Base-by-base conservation (phyloP, 1,140 invertebrate species). In the Aphelenchoides fujianensis region DNA sequence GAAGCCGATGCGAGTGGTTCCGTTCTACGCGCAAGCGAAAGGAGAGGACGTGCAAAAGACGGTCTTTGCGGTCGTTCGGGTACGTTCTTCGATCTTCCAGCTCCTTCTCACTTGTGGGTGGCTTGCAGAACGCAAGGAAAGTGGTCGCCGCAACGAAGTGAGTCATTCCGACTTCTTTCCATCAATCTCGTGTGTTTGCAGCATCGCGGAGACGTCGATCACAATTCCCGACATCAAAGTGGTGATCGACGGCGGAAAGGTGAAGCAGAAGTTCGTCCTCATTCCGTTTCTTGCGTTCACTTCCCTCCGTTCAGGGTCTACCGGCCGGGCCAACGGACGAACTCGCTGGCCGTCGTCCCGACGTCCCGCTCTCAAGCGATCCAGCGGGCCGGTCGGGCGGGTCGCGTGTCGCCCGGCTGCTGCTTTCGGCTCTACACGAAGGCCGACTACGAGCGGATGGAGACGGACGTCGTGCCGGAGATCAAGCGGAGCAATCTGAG, bases 81-180 rank as follows among this genome's bases (percentile, higher is more conserved):
- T n/a, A n/a, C n/a, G n/a, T n/a, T n/a, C n/a, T n/a, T n/a, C n/a
- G n/a, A n/a, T n/a, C n/a, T n/a, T n/a, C n/a, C n/a, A n/a, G n/a
- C n/a, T n/a, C n/a, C n/a, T n/a, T n/a, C n/a, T n/a, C n/a, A n/a
- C n/a, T n/a, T n/a, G n/a, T n/a, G n/a, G n/a, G n/a, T n/a, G n/a
- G n/a, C n/a, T n/a, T n/a, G n/a, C n/a, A n/a, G n/a, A n/a, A n/a
- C n/a, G n/a, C n/a, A 88, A 87, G 95, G 37, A 97, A 97, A 87
- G 90, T 98, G 16, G 90, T 99, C 73, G 86, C 98, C 59, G 90
- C 93, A n/a, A 99, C 96, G 28, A 99, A 98, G n/a, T n/a, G n/a
- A n/a, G n/a, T n/a, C n/a, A n/a, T n/a, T n/a, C n/a, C n/a, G n/a
- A n/a, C n/a, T n/a, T n/a, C n/a, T n/a, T n/a, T n/a, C n/a, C n/a